These are phyloP conservation scores for Eulacestoma nigropectus DNA, from an alignment of 2,113 vertebrate genomes.

Conservation along the genomic window DNA sequence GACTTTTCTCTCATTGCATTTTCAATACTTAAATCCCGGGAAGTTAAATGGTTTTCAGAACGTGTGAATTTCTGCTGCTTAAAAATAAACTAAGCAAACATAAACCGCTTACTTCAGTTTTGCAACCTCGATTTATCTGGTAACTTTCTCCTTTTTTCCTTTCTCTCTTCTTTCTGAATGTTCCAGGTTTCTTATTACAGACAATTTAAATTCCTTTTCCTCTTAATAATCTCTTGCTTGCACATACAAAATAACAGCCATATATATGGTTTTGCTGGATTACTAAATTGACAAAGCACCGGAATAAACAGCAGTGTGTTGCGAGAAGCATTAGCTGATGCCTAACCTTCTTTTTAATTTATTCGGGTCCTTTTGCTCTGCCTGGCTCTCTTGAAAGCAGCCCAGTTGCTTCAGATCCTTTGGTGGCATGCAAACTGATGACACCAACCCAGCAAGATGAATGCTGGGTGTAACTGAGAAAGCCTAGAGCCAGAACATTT, in stretches of 20 bases:
- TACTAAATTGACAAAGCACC: constrained; percentile 28
- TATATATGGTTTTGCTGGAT: background rate
- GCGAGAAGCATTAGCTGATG: background rate
- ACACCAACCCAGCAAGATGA: background rate
- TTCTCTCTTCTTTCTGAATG: background rate
- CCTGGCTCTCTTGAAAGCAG: background rate
- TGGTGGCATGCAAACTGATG: background rate
- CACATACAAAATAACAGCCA: background rate
- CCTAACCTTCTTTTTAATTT: constrained; percentile 23
- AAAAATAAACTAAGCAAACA: background rate
- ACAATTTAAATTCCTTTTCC: constrained; percentile 19
- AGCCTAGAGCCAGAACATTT: background rate
- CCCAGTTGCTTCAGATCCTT: background rate
- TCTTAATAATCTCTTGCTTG: constrained; percentile 25
- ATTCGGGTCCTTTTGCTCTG: background rate
- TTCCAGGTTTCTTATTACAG: background rate
- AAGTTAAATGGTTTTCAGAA: background rate
- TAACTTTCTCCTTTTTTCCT: background rate
- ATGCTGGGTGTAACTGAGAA: background rate
- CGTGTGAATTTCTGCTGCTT: background rate
- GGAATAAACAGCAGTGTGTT: background rate
- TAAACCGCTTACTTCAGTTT: background rate
- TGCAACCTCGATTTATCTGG: background rate
- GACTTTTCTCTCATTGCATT: background rate
- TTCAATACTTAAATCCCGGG: background rate